Evolutionary conservation across 2,113 vertebrate genomes (phyloP).

Genomic region (Nycticorax nycticorax): DNA sequence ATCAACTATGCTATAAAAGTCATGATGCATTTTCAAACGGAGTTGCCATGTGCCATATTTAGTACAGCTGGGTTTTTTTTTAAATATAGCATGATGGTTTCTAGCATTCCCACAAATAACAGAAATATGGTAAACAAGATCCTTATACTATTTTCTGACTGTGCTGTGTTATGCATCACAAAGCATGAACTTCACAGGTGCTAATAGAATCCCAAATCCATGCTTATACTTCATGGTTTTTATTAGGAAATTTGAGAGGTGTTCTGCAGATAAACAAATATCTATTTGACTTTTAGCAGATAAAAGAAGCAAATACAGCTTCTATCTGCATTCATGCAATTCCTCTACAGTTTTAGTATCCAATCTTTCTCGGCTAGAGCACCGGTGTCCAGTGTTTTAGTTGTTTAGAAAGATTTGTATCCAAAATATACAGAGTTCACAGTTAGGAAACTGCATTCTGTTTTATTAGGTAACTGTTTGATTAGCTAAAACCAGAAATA

Average conservation of each 20-base stretch:
- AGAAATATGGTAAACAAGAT: neutral
- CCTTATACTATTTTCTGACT: neutral
- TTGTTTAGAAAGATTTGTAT: neutral
- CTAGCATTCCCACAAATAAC: neutral
- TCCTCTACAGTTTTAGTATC: neutral
- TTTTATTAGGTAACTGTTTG: neutral
- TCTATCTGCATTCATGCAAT: neutral
- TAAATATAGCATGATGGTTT: neutral
- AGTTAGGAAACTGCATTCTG: neutral
- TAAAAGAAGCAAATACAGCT: neutral
- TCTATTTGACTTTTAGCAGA: neutral
- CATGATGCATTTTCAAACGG: neutral
- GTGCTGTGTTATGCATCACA: neutral
- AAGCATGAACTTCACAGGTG: neutral
- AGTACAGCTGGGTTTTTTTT: neutral
- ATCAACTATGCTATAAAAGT: neutral
- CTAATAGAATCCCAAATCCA: neutral
- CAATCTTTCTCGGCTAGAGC: neutral
- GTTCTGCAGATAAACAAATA: neutral
- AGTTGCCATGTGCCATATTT: neutral
- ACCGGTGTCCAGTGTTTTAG: neutral
- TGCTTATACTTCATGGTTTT: neutral
- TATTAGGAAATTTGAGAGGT: neutral
- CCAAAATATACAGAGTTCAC: neutral
- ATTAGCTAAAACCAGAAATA: neutral